Evolutionary conservation across 2,113 vertebrate species (phyloP).

Genomic region (Aix galericulata): DNA sequence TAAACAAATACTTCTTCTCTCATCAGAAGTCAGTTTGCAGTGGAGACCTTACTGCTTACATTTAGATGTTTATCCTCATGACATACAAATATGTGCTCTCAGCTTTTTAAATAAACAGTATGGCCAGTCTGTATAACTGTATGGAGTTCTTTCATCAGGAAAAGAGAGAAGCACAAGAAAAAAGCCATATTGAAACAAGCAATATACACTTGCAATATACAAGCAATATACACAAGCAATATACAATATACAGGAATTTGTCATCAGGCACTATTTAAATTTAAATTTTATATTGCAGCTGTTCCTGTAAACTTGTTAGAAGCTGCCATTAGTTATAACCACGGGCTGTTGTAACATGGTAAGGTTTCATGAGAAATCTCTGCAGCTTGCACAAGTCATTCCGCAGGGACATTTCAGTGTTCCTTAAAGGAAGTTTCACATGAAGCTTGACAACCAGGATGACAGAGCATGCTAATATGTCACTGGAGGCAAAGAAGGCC

Average conservation of each 20-base stretch:
- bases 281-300: background rate
- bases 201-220: background rate
- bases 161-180: background rate
- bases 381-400: background rate
- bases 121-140: background rate
- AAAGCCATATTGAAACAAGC: background rate
- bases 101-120: slow-evolving; percentile 9
- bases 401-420: background rate
- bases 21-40: background rate
- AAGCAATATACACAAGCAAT: background rate
- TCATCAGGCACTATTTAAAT: background rate
- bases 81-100: background rate
- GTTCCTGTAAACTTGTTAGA: background rate
- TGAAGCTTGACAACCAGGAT: background rate
- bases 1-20: background rate
- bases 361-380: background rate
- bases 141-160: background rate
- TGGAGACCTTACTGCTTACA: background rate
- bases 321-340: background rate
- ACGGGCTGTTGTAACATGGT: background rate
- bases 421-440: background rate
- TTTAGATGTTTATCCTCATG: background rate
- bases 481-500: background rate
- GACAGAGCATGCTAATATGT: background rate
- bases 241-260: background rate